Percentiles rank a stretch among this genome's conserved stretches.
Conservation (phyloP, 2,888 invertebrate genomes). For the Eugnorisma glareosa region DNA sequence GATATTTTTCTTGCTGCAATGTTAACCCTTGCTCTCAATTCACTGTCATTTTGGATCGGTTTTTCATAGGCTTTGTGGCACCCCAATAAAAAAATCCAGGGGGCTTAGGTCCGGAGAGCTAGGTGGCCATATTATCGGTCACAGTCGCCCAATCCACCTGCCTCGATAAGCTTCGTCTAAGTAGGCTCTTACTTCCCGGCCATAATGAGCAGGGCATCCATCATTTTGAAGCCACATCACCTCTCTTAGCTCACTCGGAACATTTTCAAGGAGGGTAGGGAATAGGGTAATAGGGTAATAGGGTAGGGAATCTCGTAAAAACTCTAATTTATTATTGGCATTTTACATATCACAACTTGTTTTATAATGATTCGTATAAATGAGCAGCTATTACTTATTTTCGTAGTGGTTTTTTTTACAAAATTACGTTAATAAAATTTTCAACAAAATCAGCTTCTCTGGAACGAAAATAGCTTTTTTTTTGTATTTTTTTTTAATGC, state of each 20-base stretch:
- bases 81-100: constrained; percentile 33
- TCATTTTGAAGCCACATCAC: constrained; percentile 32
- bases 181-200: neutral
- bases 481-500: constrained; percentile 3
- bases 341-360: constrained; percentile 12
- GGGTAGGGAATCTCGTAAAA: constrained; percentile 19
- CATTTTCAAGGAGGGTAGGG: constrained; percentile 25
- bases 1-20: constrained; percentile 22
- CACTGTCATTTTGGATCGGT: constrained; percentile 12
- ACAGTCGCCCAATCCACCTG: constrained; percentile 28
- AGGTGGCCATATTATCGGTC: constrained; percentile 24
- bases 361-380: constrained; percentile 24
- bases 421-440: constrained; percentile 10
- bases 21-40: constrained; percentile 23
- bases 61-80: constrained; percentile 10
- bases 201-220: constrained; percentile 29
- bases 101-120: constrained; percentile 18
- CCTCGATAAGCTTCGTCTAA: constrained; percentile 1
- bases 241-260: constrained; percentile 22
- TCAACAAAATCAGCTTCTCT: neutral
- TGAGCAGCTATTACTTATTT: constrained; percentile 21
- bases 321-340: constrained; percentile 20
- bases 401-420: constrained; percentile 19
- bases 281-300: no score
- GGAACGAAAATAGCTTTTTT: no score